Conservation (phyloP, 2,888 invertebrate species). For the Daptonema setosum region DNA sequence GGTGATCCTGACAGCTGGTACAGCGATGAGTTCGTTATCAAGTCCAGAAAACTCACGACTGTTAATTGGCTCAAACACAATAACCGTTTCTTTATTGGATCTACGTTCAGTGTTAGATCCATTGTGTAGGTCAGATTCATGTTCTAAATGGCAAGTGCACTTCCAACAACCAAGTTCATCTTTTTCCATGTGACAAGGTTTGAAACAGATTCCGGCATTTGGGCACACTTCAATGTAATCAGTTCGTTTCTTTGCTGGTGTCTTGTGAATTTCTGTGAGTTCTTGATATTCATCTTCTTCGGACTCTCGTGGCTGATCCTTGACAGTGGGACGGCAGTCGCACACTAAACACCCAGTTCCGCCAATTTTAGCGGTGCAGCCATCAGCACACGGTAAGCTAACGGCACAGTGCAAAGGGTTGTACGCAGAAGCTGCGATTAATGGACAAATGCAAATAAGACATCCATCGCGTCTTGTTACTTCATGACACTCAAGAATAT, state of each 20-base stretch:
- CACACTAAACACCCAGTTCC: neutral
- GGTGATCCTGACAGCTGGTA: no score
- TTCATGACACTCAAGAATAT: conserved; percentile 13
- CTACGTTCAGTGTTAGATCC: no score
- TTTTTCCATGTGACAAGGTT: neutral
- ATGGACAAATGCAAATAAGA: conserved; percentile 22
- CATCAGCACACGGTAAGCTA: neutral
- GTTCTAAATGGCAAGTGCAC: neutral
- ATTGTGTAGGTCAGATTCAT: no score
- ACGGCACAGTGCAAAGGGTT: neutral
- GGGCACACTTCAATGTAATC: neutral
- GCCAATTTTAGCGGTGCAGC: neutral
- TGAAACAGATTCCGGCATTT: neutral
- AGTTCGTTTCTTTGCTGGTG: neutral
- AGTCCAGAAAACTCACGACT: no score
- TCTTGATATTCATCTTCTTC: neutral
- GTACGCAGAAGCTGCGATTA: conserved; percentile 5
- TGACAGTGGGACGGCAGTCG: neutral
- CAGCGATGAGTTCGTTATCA: no score
- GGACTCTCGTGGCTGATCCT: neutral
- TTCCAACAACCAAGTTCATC: neutral
- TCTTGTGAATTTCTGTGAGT: neutral
- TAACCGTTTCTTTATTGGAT: no score
- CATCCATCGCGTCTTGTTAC: conserved; percentile 22
- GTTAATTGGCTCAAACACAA: no score